phyloP scores from a whole-genome alignment of 2,113 vertebrate genomes.

The Sitta europaea region DNA sequence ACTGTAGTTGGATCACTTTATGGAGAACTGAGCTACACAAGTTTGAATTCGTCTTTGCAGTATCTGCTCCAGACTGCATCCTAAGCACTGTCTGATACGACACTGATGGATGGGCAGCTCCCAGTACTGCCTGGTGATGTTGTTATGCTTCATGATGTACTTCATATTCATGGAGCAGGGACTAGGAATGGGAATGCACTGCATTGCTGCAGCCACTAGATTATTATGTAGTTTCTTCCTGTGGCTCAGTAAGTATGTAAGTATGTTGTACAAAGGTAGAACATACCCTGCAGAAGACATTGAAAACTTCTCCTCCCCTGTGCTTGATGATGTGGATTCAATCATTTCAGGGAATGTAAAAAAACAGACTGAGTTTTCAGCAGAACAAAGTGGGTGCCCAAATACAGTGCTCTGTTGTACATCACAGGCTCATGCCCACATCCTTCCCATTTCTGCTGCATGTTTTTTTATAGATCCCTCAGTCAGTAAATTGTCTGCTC shows the following conservation, averaged over 20 bases:
- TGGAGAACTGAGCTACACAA: not conserved
- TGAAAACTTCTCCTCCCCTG: not conserved
- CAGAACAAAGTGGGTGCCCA: not conserved
- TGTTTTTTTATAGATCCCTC: not conserved
- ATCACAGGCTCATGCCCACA: rapidly evolving
- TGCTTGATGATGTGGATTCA: not conserved
- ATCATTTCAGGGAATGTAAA: not conserved
- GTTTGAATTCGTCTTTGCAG: not conserved
- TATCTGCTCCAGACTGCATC: not conserved
- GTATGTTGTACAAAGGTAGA: not conserved
- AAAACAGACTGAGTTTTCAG: not conserved
- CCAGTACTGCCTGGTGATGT: not conserved
- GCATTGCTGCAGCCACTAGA: not conserved
- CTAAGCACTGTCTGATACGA: not conserved
- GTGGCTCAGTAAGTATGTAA: not conserved
- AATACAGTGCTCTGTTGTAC: not conserved
- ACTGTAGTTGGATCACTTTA: not conserved
- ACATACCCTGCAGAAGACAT: not conserved
- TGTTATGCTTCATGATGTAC: not conserved
- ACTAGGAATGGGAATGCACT: not conserved
- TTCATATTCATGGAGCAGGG: not conserved
- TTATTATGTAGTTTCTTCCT: not conserved
- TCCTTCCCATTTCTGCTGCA: not conserved
- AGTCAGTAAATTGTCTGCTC: not conserved
- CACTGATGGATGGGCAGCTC: not conserved